phyloP scores from a whole-genome alignment of 2,888 invertebrate genomes.

The Eremobia ochroleuca region DNA sequence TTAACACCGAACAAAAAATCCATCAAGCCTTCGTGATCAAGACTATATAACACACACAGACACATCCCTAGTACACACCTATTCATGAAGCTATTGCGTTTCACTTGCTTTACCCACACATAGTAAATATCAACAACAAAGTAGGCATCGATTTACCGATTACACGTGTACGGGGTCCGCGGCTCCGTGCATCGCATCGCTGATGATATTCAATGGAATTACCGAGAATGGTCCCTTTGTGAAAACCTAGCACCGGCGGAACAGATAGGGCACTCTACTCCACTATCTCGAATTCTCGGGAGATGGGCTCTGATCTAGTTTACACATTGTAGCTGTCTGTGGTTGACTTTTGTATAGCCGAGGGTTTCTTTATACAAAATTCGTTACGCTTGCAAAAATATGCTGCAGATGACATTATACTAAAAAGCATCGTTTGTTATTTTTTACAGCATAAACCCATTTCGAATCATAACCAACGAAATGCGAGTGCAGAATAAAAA shows the following conservation, averaged over 20 bases:
- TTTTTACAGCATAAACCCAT: constrained; percentile 37
- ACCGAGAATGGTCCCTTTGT: constrained; percentile 66
- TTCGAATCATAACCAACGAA: constrained; percentile 36
- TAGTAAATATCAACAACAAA: constrained; percentile 64
- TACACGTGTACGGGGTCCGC: constrained; percentile 61
- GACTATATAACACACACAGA: constrained; percentile 44
- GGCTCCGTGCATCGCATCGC: constrained; percentile 60
- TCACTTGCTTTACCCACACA: constrained; percentile 55
- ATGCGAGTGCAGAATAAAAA: constrained; percentile 23
- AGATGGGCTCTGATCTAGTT: constrained; percentile 51
- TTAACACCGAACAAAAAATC: constrained; percentile 44
- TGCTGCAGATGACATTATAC: constrained; percentile 33
- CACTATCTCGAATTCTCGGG: constrained; percentile 52
- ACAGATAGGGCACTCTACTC: constrained; percentile 44
- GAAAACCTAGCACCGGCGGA: constrained; percentile 47
- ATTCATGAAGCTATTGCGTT: constrained; percentile 40
- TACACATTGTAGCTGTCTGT: constrained; percentile 19
- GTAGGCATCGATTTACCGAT: constrained; percentile 71
- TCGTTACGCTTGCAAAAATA: constrained; percentile 15
- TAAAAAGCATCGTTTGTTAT: constrained; percentile 23
- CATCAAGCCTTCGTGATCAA: constrained; percentile 29
- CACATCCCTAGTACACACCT: constrained; percentile 9
- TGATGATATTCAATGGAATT: constrained; percentile 67
- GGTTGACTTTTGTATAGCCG: constrained; percentile 17
- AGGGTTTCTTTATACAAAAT: neutral